These are phyloP conservation scores for Conopomorpha cramerella DNA, from an alignment of 1,140 invertebrate species.

Conservation along the genomic window DNA sequence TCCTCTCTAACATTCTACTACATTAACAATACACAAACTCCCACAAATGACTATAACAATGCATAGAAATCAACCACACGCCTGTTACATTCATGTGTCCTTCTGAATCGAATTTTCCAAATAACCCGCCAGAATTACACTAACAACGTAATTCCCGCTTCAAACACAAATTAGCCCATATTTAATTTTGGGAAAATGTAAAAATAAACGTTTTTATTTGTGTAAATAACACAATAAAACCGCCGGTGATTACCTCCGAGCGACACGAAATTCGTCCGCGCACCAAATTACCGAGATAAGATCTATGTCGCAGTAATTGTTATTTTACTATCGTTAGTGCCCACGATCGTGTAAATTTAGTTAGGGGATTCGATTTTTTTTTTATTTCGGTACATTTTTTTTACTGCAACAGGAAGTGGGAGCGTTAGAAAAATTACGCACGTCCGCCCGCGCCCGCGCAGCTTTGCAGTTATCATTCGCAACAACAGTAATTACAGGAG, in stretches of 20 bases:
- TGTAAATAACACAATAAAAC: constrained; percentile 60
- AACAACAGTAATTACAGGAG: constrained; percentile 16
- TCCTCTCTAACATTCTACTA: too few species aligned
- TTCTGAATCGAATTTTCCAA: constrained; percentile 13
- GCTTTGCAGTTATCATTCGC: constrained; percentile 6
- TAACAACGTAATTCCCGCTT: constrained; percentile 34
- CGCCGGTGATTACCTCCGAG: constrained; percentile 25
- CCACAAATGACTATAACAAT: too few species aligned
- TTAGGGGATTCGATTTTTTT: constrained; percentile 37
- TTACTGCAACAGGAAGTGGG: constrained; percentile 33
- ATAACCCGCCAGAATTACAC: constrained; percentile 24
- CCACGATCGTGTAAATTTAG: constrained; percentile 48
- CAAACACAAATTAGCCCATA: constrained; percentile 42
- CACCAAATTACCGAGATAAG: constrained; percentile 46
- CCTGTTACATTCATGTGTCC: constrained; percentile 10
- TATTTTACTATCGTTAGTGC: constrained; percentile 48
- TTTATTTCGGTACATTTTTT: constrained; percentile 19
- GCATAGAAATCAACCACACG: constrained; percentile 24
- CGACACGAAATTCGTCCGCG: constrained; percentile 36
- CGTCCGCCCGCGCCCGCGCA: constrained; percentile 25
- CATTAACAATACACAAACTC: too few species aligned
- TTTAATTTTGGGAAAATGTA: constrained; percentile 60
- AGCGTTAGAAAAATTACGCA: constrained; percentile 44
- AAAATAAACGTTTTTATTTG: constrained; percentile 61
- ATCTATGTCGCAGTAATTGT: constrained; percentile 53